phyloP scores from a whole-genome alignment of 2,888 invertebrate species.

The Lithophane leautieri region DNA sequence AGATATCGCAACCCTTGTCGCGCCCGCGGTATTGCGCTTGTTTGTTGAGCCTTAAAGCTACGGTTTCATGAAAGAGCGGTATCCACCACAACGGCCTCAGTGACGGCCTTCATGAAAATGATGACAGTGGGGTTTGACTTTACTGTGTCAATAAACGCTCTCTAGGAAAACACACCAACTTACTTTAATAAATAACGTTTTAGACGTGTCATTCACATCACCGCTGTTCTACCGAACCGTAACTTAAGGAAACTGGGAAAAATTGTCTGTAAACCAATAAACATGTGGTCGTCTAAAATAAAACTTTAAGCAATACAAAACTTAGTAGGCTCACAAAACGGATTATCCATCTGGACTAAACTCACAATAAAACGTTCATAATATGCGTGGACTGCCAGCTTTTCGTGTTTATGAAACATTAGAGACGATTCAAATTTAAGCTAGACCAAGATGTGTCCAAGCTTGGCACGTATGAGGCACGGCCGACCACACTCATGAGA shows the following conservation, averaged over 20 bases:
- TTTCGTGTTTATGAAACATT: constrained; percentile 8
- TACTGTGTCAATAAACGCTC: not conserved
- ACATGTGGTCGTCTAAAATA: not conserved
- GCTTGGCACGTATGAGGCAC: not conserved
- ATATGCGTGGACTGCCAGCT: not conserved
- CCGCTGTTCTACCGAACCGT: no score
- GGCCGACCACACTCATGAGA: not conserved
- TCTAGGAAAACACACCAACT: not conserved
- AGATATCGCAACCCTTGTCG: no score
- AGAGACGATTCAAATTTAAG: constrained; percentile 18
- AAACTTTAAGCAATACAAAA: not conserved
- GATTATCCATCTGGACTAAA: not conserved
- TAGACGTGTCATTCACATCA: no score
- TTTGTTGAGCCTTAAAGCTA: no score
- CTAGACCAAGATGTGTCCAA: constrained; percentile 1
- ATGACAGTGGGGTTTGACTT: not conserved
- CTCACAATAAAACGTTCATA: not conserved
- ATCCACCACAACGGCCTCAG: no score
- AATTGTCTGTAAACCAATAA: not conserved
- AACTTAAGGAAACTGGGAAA: no score
- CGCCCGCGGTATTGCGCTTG: no score
- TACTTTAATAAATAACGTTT: no score
- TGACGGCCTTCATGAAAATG: not conserved
- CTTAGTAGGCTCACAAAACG: no score
- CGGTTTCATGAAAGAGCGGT: no score